Evolutionary conservation across 2,888 invertebrate genomes (phyloP), one percentile per base, ranked within the genome.

Genomic region (Pollenia amentaria): DNA sequence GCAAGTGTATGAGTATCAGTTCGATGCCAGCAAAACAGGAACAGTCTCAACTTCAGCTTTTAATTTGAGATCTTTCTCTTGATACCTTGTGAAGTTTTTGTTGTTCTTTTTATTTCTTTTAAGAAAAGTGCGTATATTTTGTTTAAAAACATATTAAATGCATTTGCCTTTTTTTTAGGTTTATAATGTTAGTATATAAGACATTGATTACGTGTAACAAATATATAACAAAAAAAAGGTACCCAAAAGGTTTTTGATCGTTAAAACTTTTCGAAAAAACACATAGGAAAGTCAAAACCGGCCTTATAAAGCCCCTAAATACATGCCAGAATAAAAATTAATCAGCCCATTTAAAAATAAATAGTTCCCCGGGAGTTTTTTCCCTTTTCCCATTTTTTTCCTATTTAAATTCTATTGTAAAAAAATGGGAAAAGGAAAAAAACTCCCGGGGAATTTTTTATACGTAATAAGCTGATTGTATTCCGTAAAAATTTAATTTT

Each of bases 201-300:
- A 53, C 18, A 14, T 29, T 29, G 29, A 29, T 29, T 29, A 29
- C 6, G 29, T 29, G 6, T 29, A 29, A 6, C 29, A 3, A 29
- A 57, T 57, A 29, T 14, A 57, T 8, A 57, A 57, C 18, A 40
- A n/a, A 21, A 78, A 69, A 60, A 78, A 69, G 67, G 46, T 48
- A 10, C 46, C 51, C 9, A 48, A 82, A 82, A 70, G 82, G 82
- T 69, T 62, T 75, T 72, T 85, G 62, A 77, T 62, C 81, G 72
- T 82, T 82, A 55, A 81, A 77, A 29, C 3, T 6, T 29, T 51
- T 18, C 14, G 8, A 18, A 18, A 40, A 55, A 60, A 16, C 3
- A 11, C 11, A n/a, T 21, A 64, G 42, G 12, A 67, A 69, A 64
- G 16, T 10, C 16, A 44, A 64, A 18, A 38, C 11, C 9, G 29